These are phyloP conservation scores for Macrostomum lignano DNA, from an alignment of 1,140 invertebrate species.

Conservation along the genomic window DNA sequence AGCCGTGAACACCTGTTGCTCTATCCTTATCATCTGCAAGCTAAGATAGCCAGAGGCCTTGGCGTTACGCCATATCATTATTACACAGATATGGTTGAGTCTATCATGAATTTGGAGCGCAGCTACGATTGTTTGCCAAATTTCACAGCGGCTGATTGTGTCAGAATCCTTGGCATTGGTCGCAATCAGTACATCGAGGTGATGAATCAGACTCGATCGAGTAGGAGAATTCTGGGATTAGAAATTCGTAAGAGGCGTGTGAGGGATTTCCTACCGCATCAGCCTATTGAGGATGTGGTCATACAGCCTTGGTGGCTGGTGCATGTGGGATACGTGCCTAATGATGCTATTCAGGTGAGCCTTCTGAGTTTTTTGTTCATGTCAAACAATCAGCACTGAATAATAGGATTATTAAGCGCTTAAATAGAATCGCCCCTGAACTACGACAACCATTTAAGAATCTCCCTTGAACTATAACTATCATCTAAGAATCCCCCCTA, in stretches of 20 bases:
- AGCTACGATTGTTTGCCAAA: conserved; percentile 85
- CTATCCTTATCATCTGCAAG: conserved; percentile 74
- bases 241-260: conserved; percentile 31
- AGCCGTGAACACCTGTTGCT: conserved; percentile 59
- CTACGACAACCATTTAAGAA: too few species aligned
- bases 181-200: conserved; percentile 80
- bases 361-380: too few species aligned
- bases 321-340: too few species aligned
- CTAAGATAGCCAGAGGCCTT: conserved; percentile 64
- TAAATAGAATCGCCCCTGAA: too few species aligned
- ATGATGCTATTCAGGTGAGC: too few species aligned
- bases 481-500: too few species aligned
- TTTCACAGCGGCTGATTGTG: conserved; percentile 81
- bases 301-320: conserved; percentile 56
- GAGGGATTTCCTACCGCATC: conserved; percentile 41
- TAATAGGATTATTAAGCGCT: too few species aligned
- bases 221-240: not conserved
- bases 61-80: conserved; percentile 75
- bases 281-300: conserved; percentile 37
- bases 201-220: conserved; percentile 36
- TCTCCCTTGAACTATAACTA: too few species aligned
- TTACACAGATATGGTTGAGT: conserved; percentile 53
- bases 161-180: conserved; percentile 65
- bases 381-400: too few species aligned
- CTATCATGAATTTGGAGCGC: conserved; percentile 61